Conservation (phyloP, 23 tunicate genomes). For the Trididemnum nubilum region DNA sequence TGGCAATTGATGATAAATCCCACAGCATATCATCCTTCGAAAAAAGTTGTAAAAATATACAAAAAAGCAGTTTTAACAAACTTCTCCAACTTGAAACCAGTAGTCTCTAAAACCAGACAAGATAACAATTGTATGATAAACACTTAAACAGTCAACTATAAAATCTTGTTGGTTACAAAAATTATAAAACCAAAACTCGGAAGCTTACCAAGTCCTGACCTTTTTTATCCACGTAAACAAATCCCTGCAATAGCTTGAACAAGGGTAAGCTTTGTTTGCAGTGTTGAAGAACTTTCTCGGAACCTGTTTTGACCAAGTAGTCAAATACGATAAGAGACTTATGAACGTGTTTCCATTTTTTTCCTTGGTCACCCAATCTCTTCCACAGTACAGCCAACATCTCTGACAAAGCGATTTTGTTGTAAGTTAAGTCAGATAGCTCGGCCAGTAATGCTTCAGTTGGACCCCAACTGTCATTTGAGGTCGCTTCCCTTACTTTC, state of each 20-base stretch:
- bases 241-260: constrained; percentile 54
- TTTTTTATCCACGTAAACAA: constrained; percentile 52
- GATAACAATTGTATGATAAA: too few relatives aligned
- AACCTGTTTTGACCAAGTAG: constrained; percentile 73
- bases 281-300: constrained; percentile 54
- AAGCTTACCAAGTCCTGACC: constrained; percentile 49
- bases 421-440: constrained; percentile 69
- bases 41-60: too few relatives aligned
- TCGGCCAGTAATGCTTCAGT: constrained; percentile 56
- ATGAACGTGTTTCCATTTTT: constrained; percentile 84
- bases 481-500: constrained; percentile 72
- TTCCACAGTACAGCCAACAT: constrained; percentile 72
- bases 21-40: too few relatives aligned
- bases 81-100: too few relatives aligned
- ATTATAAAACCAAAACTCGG: neutral
- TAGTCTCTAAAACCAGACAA: too few relatives aligned
- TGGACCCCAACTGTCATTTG: constrained; percentile 75
- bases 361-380: constrained; percentile 70
- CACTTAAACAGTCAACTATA: too few relatives aligned
- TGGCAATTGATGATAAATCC: too few relatives aligned
- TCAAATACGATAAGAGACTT: constrained; percentile 65
- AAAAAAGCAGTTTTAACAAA: too few relatives aligned
- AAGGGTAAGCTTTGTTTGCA: constrained; percentile 57
- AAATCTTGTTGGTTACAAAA: too few relatives aligned
- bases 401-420: constrained; percentile 46